These are phyloP conservation scores for Apodemia duryi DNA, from an alignment of 2,888 invertebrate genomes.

Conservation along the genomic window DNA sequence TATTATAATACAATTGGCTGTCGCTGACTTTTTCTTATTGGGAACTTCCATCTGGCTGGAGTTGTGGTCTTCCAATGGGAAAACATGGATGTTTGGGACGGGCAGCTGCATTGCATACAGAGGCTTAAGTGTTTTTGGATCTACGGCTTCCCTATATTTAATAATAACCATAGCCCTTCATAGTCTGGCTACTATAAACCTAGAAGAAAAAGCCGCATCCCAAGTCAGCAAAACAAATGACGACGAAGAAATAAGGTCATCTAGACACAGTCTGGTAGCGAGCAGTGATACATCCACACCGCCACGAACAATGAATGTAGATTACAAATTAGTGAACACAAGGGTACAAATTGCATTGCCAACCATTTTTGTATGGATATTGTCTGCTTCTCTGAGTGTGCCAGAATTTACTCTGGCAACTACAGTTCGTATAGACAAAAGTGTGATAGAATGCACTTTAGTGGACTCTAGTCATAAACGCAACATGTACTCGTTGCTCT, in stretches of 20 bases:
- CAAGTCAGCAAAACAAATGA: constrained; percentile 57
- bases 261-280: constrained; percentile 70
- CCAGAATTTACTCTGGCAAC: constrained; percentile 79
- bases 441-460: constrained; percentile 67
- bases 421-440: constrained; percentile 55
- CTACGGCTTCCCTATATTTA: constrained; percentile 78
- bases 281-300: constrained; percentile 67
- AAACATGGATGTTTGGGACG: constrained; percentile 73
- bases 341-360: constrained; percentile 74
- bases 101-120: constrained; percentile 73
- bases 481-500: constrained; percentile 60
- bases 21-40: constrained; percentile 69
- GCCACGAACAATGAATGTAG: constrained; percentile 74
- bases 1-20: constrained; percentile 73
- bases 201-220: constrained; percentile 60
- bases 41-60: constrained; percentile 69
- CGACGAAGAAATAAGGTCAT: constrained; percentile 67
- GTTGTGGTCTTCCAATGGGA: constrained; percentile 69
- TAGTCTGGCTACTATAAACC: constrained; percentile 74
- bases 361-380: constrained; percentile 77
- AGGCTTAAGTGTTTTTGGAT: constrained; percentile 75
- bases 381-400: constrained; percentile 78
- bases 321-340: constrained; percentile 67
- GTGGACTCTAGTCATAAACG: constrained; percentile 70
- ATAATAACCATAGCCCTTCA: constrained; percentile 78